A percentile compares a stretch with the other conserved stretches of the same genome.
phyloP scores from a whole-genome alignment of 35 echinoderm and acorn worm species.

The Hemicentrotus pulcherrimus region DNA sequence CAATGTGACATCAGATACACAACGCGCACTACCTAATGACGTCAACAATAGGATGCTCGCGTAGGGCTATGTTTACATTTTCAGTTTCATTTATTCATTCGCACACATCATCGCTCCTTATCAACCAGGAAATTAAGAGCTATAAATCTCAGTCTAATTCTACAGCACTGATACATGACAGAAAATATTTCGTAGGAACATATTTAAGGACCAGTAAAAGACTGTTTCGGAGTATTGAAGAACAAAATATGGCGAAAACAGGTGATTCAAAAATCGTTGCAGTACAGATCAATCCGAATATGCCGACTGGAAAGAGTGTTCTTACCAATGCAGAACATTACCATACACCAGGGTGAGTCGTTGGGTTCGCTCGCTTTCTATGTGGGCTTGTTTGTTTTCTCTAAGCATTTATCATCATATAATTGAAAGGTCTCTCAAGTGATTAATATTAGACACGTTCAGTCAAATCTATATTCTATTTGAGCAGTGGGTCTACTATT shows the following conservation, averaged over 20 bases:
- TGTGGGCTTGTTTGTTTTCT: no score
- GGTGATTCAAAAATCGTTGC: slow-evolving; percentile 47
- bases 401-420: no score
- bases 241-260: slow-evolving; percentile 45
- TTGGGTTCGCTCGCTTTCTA: no score
- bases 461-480: no score
- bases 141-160: background rate
- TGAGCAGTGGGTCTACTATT: no score
- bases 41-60: slow-evolving; percentile 37
- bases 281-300: background rate
- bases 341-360: slow-evolving; percentile 95
- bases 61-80: background rate
- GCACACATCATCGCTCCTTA: background rate
- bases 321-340: slow-evolving; percentile 95
- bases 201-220: background rate
- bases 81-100: background rate
- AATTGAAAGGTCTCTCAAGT: no score
- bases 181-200: background rate
- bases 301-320: slow-evolving; percentile 61
- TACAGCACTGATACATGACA: background rate
- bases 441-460: no score
- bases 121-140: background rate
- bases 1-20: background rate
- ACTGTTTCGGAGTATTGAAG: background rate
- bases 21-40: background rate